Base-by-base conservation (phyloP, 2,888 invertebrate genomes). In the Esperia sulphurella region DNA sequence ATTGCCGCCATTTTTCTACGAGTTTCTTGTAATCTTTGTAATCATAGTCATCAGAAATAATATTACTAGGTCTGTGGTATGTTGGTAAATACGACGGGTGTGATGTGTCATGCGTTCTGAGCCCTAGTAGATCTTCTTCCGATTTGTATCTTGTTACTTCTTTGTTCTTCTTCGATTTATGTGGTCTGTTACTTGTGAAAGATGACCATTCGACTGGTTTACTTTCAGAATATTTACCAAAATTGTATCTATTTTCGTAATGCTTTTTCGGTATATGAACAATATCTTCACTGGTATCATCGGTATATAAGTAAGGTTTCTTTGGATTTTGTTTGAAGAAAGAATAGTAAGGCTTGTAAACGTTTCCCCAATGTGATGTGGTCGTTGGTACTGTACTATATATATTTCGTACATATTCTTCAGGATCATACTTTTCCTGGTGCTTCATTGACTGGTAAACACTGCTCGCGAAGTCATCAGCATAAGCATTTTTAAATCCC, bases 41-140 rank as follows among this genome's bases (percentile, higher is more conserved):
- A 53, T 83, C 81, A 33, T 65, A 69, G 31, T 83, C 83, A 51
- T 78, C 79, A 5, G 74, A 59, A 10, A 66, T 54, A 28, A 68
- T 65, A 39, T 74, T 71, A 39, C 65, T 68, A 45, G 52, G 73
- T 1, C 78, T 75, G 42, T 75, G 78, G 49, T 71, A 82, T 21
- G 71, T 66, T 12, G 84, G 83, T 49, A 83, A 61, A 57, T 86
- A 80, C 1, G 80, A 73, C 8, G 84, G 78, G 49, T 81, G 83
- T 12, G 80, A 77, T 0, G 85, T 80, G 47, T 88, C 88, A 37
- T 83, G 85, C 45, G 79, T 89, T 65, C 88, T 73, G 7, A 89
- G 68, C 14, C 77, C 88, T 45, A 89, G 57, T 48, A 89, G 73
- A 68, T 88, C 88, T 63, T 89, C 89, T 65, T 89, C 89, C 0